Percentiles rank a stretch among this genome's conserved stretches.
phyloP scores from a whole-genome alignment of 92 coral and sea anemone genomes.

The Blastomussa wellsi region DNA sequence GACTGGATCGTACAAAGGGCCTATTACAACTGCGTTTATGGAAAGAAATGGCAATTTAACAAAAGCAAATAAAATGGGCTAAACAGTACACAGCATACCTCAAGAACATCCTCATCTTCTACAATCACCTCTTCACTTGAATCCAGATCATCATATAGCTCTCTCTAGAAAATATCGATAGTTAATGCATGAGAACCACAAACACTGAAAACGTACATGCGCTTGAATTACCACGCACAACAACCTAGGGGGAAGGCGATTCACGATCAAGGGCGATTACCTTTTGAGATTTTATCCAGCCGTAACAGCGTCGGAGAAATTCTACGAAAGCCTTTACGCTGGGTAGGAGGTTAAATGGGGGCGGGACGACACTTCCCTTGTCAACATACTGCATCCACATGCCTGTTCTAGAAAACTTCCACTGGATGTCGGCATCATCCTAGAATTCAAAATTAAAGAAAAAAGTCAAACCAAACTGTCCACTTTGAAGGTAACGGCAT shows the following conservation, averaged over 20 bases:
- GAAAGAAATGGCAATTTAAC: background rate
- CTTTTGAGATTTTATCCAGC: conserved; percentile 25
- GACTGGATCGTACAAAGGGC: too few species aligned
- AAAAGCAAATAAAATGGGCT: background rate
- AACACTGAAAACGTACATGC: background rate
- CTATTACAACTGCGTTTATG: background rate
- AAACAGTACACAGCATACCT: conserved; percentile 11
- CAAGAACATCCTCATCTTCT: conserved; percentile 6
- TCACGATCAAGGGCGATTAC: background rate
- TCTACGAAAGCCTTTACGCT: conserved; percentile 39
- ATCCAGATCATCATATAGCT: conserved; percentile 23
- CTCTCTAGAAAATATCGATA: background rate
- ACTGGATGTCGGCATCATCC: conserved; percentile 86
- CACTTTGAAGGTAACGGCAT: background rate
- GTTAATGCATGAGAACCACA: background rate
- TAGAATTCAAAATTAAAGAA: background rate
- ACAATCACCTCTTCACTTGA: background rate
- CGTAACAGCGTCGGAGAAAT: background rate
- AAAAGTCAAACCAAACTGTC: background rate
- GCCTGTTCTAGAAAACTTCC: conserved; percentile 87
- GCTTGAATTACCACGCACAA: too few species aligned
- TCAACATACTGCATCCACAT: conserved; percentile 91
- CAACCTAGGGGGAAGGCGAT: background rate
- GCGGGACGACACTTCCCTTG: conserved; percentile 73
- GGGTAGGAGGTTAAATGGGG: conserved; percentile 88